These are phyloP conservation scores for Hemibagrus wyckioides DNA, from an alignment of 2,113 vertebrate species.

Conservation along the genomic window DNA sequence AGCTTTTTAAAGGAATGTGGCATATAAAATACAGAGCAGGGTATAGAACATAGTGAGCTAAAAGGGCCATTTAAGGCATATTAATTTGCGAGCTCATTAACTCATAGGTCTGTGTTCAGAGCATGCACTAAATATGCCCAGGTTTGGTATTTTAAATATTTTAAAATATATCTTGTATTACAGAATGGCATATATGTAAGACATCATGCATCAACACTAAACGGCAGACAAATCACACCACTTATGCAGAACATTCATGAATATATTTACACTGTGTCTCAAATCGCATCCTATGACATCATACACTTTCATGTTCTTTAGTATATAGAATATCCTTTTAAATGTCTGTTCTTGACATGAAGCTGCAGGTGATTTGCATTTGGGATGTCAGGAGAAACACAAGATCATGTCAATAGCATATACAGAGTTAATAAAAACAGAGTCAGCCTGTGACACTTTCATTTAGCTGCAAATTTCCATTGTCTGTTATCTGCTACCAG, in stretches of 20 bases:
- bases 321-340: not conserved
- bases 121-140: not conserved
- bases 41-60: not conserved
- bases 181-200: slow-evolving; percentile 7
- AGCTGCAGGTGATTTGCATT: not conserved
- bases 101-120: not conserved
- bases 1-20: not conserved
- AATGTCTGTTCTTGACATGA: not conserved
- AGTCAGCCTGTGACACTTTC: not conserved
- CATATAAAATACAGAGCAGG: not conserved
- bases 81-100: not conserved
- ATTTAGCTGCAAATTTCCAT: not conserved
- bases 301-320: not conserved
- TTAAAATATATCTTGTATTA: not conserved
- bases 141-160: slow-evolving; percentile 2
- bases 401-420: too few relatives aligned
- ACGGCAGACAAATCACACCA: not conserved
- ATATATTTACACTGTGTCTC: not conserved
- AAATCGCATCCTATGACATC: not conserved
- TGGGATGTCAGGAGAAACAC: too few relatives aligned
- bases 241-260: not conserved
- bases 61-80: not conserved
- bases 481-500: not conserved
- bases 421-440: not conserved
- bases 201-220: not conserved